Percentiles rank a stretch among this genome's conserved stretches.
These are phyloP conservation scores for Zygaena filipendulae DNA, from an alignment of 2,888 invertebrate genomes.

Conservation along the genomic window DNA sequence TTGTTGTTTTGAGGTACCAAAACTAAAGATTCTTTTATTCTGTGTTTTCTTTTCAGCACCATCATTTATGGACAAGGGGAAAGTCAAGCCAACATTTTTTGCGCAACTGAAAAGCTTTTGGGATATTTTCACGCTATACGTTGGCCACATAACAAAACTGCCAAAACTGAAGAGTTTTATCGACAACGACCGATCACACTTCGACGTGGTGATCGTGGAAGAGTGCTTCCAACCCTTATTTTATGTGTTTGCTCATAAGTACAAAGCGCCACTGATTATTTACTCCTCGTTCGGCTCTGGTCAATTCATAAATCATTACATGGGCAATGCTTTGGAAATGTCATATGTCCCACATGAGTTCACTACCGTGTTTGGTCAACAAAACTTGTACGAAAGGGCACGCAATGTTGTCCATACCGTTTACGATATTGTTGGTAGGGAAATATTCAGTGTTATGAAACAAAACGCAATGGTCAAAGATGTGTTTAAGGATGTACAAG, in stretches of 20 bases:
- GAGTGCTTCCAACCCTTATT: conserved; percentile 26
- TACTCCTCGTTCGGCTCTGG: conserved; percentile 17
- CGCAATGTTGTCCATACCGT: conserved; percentile 3
- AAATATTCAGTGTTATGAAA: conserved; percentile 19
- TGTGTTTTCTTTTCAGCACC: conserved; percentile 9
- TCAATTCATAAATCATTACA: conserved; percentile 17
- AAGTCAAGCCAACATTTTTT: conserved; percentile 1
- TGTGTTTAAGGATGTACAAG: conserved; percentile 19
- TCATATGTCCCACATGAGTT: conserved; percentile 57
- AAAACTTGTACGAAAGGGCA: conserved; percentile 38
- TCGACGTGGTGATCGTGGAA: conserved; percentile 24
- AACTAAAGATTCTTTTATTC: background rate
- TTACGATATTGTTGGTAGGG: conserved; percentile 9
- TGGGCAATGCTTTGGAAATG: conserved; percentile 18
- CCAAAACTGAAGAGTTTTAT: conserved; percentile 16
- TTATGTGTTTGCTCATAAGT: conserved; percentile 24
- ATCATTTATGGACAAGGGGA: background rate
- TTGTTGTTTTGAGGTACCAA: too few relatives aligned
- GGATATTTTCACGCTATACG: conserved; percentile 5
- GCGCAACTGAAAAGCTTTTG: conserved; percentile 2
- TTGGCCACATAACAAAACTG: conserved; percentile 14
- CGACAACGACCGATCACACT: conserved; percentile 18
- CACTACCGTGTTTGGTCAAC: conserved; percentile 32
- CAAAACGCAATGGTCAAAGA: conserved; percentile 33
- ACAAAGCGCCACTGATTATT: conserved; percentile 19